These are phyloP conservation scores for Strongylocentrotus purpuratus DNA, from an alignment of 35 echinoderm and acorn worm species.

Conservation along the genomic window DNA sequence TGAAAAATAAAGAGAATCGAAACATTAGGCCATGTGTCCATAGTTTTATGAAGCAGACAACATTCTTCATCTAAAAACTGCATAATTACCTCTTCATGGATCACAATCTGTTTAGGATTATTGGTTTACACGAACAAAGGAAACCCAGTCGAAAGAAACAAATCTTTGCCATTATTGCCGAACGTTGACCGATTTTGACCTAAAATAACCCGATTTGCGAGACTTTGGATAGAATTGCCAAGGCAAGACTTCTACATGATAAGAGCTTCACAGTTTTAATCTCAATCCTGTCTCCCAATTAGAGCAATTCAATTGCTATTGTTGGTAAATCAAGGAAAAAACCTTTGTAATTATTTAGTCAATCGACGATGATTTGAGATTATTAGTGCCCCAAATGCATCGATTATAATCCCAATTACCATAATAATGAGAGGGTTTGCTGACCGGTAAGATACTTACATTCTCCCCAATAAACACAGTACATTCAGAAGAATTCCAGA, in stretches of 20 bases:
- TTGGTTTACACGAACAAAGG: background rate
- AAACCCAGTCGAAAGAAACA: background rate
- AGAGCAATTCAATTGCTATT: background rate
- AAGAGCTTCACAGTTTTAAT: background rate
- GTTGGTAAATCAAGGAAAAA: background rate
- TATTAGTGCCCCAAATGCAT: too few species aligned
- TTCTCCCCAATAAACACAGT: too few species aligned
- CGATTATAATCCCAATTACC: too few species aligned
- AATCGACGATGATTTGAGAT: background rate
- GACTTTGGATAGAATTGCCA: background rate
- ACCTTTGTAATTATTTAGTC: background rate
- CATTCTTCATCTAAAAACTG: too few species aligned
- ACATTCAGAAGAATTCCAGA: too few species aligned
- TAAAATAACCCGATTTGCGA: background rate
- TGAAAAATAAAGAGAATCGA: too few species aligned
- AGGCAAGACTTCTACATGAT: background rate
- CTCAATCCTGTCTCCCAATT: background rate
- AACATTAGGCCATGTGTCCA: too few species aligned
- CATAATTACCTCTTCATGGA: background rate
- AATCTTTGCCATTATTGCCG: background rate
- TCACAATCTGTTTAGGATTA: background rate
- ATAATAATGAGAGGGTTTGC: background rate
- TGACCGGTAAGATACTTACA: background rate
- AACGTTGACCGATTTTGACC: background rate
- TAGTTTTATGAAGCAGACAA: too few species aligned